A percentile compares a stretch with the other conserved stretches of the same genome.
Evolutionary conservation across 1,140 invertebrate species (phyloP).

Genomic region (Coenobita brevimanus): DNA sequence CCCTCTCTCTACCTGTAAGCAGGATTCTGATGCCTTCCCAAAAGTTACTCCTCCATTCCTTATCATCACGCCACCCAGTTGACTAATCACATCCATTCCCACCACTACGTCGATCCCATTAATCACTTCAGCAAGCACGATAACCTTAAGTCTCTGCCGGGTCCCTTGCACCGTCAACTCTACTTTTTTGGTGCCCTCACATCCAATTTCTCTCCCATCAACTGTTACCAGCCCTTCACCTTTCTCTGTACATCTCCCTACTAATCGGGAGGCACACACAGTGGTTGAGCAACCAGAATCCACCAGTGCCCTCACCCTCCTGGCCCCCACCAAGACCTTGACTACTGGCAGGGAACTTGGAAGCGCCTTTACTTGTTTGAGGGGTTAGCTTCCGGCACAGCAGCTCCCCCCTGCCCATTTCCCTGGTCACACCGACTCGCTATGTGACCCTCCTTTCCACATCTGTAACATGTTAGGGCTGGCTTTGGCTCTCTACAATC

Average conservation of each 20-base stretch:
- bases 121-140: background rate
- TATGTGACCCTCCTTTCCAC: slow-evolving; percentile 25
- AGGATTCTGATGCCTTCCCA: background rate
- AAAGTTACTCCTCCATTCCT: background rate
- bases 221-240: background rate
- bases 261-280: background rate
- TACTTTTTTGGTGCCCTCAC: background rate
- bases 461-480: background rate
- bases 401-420: no score
- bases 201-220: slow-evolving; percentile 9
- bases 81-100: slow-evolving; percentile 30
- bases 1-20: background rate
- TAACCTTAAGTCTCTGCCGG: background rate
- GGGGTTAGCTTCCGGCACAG: background rate
- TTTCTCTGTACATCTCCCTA: background rate
- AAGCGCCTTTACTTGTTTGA: slow-evolving; percentile 9
- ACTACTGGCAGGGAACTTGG: slow-evolving; percentile 1
- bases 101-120: slow-evolving; percentile 1
- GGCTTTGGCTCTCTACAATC: background rate
- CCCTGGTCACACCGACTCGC: no score
- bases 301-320: background rate
- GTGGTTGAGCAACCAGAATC: background rate
- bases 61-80: background rate
- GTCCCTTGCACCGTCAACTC: background rate
- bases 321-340: background rate